Percentiles rank a stretch among this genome's conserved stretches.
Conservation (phyloP, 2,888 invertebrate genomes). For the Synanthedon vespiformis region DNA sequence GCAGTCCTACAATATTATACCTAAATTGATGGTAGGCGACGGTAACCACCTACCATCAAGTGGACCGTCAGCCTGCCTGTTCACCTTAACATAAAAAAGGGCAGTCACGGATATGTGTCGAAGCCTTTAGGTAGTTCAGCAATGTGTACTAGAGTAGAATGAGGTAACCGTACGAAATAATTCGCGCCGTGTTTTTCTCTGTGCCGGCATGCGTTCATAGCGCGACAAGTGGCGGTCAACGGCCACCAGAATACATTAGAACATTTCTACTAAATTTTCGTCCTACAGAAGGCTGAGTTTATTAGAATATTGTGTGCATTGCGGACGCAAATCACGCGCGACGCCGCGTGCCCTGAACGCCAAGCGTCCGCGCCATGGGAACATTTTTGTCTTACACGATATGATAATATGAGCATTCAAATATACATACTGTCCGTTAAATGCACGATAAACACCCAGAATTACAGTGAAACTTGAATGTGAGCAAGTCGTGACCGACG, state of each 20-base stretch:
- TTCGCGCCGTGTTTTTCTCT: constrained; percentile 1
- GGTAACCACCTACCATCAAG: too few species aligned
- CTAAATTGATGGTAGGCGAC: too few species aligned
- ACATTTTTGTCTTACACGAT: constrained; percentile 72
- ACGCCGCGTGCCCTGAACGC: constrained; percentile 56
- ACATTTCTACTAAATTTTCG: constrained; percentile 71
- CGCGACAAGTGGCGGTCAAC: constrained; percentile 51
- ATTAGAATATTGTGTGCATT: constrained; percentile 63
- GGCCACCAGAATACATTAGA: constrained; percentile 66
- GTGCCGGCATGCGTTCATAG: constrained; percentile 1
- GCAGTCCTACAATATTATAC: too few species aligned
- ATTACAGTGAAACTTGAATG: constrained; percentile 69
- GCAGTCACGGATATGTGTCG: too few species aligned
- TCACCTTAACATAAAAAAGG: too few species aligned
- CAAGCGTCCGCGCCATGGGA: constrained; percentile 63
- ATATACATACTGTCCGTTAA: constrained; percentile 71
- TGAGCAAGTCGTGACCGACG: constrained; percentile 60
- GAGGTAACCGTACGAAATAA: neutral
- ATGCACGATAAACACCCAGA: constrained; percentile 71
- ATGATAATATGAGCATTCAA: constrained; percentile 71
- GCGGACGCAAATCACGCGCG: constrained; percentile 57
- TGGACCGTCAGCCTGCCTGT: too few species aligned
- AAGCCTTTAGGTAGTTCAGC: too few species aligned
- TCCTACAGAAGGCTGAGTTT: constrained; percentile 70
- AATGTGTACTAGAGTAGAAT: neutral